Evolutionary conservation across 2,888 invertebrate genomes (phyloP).

Genomic region (Thymelicus sylvestris): DNA sequence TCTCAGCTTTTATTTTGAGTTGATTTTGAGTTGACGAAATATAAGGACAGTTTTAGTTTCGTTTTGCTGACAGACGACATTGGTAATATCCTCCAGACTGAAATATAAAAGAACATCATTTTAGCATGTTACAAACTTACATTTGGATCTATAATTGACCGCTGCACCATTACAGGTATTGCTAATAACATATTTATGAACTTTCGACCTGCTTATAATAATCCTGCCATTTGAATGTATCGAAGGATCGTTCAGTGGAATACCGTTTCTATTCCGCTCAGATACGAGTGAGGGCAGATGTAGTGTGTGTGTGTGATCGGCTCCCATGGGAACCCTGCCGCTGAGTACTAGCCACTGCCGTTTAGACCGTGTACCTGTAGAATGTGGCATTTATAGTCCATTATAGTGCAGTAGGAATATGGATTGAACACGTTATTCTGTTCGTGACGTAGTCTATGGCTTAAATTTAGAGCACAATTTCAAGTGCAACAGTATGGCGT

Average conservation of each 20-base stretch:
- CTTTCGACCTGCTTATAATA: slow-evolving; percentile 20
- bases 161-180: not conserved
- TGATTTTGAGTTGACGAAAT: not conserved
- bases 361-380: too few relatives aligned
- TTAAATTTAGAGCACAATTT: too few relatives aligned
- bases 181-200: not conserved
- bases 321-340: slow-evolving; percentile 16
- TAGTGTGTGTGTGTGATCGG: not conserved
- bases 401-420: too few relatives aligned
- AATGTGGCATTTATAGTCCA: too few relatives aligned
- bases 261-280: slow-evolving; percentile 15
- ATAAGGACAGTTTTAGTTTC: not conserved
- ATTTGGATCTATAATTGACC: not conserved
- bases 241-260: slow-evolving; percentile 18
- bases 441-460: too few relatives aligned
- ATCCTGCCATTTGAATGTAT: slow-evolving; percentile 24
- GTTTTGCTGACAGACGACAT: too few relatives aligned
- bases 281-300: slow-evolving; percentile 17
- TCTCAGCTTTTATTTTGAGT: not conserved
- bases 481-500: too few relatives aligned
- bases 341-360: too few relatives aligned
- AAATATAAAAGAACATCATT: not conserved
- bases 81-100: not conserved
- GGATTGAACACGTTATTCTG: too few relatives aligned
- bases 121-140: not conserved